Conservation (phyloP, 1,140 invertebrate genomes). For the Eriocheir sinensis region DNA sequence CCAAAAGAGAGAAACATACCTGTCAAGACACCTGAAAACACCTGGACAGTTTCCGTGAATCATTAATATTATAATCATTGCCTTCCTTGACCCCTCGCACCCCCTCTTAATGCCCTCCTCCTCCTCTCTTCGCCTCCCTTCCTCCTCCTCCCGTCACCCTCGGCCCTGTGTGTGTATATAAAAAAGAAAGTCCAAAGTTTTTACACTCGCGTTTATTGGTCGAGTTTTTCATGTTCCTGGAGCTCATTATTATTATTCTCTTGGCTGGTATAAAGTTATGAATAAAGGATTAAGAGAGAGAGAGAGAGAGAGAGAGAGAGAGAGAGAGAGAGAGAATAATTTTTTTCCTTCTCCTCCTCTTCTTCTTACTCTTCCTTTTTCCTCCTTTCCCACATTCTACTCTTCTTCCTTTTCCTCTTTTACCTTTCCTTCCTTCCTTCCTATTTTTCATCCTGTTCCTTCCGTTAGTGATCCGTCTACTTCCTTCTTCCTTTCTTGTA, state of each 20-base stretch:
- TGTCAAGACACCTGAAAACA: not conserved
- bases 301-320: constrained; percentile 64
- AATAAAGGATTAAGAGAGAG: constrained; percentile 58
- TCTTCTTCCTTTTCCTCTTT: not conserved
- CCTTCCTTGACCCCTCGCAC: constrained; percentile 13
- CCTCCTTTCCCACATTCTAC: not conserved
- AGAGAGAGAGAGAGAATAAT: constrained; percentile 42
- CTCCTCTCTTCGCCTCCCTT: not conserved
- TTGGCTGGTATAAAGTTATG: constrained; percentile 44
- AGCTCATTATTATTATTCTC: constrained; percentile 62
- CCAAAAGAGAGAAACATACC: too few species aligned
- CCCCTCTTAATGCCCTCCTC: not conserved
- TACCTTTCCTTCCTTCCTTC: not conserved
- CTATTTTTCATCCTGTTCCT: not conserved
- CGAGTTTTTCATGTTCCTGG: constrained; percentile 55
- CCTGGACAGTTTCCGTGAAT: constrained; percentile 46
- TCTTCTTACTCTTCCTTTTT: not conserved
- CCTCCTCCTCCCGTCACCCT: not conserved
- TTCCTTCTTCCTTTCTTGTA: not conserved
- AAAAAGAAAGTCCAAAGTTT: constrained; percentile 41
- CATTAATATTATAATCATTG: constrained; percentile 57
- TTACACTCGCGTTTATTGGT: constrained; percentile 55
- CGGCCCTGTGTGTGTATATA: not conserved
- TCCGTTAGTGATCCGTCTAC: not conserved
- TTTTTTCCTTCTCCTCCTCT: not conserved